Base-by-base conservation (phyloP, 2,888 invertebrate species). In the Caenorhabditis sp. region DNA sequence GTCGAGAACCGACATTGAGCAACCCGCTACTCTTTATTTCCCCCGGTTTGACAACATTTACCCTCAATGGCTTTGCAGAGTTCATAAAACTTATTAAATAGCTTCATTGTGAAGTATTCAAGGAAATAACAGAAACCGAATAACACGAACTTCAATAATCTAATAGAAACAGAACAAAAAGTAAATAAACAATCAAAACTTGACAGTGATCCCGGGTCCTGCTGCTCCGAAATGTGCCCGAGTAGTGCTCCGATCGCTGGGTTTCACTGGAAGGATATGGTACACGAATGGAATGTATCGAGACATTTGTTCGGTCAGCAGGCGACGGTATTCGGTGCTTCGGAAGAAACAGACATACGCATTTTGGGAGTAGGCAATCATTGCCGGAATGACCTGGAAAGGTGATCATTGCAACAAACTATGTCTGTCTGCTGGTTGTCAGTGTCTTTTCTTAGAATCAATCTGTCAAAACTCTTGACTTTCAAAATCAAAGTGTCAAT, bases 331-430 rank as follows among this genome's bases (percentile, higher is more conserved):
- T 11, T 64, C 62, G 9, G 47, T 20, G 50, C 62, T 64, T n/a
- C 62, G 62, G 11, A 64, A 64, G 37, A n/a, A 64, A 24, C 62
- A 64, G 13, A 64, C 62, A 32, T 64, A 64, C 2, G 50, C 62
- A 50, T 64, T 64, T 28, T 64, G 62, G 2, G 62, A 64, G 28
- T 50, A 64, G 18, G 62, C 62, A 18, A 58, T 60, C 51, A 76
- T 44, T 0, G 60, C 74, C 3, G 74, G 60, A 5, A 76, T 58
- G 9, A 76, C 67, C 74, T 76, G 65, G 11, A 76, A 67, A 13
- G 5, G 20, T 20, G 22, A 1, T 32, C n/a, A n/a, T n/a, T n/a
- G n/a, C n/a, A n/a, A n/a, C n/a, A n/a, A n/a, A n/a, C n/a, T n/a
- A n/a, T n/a, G n/a, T n/a, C n/a, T n/a, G n/a, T n/a, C n/a, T n/a